Evolutionary conservation across 2,888 invertebrate genomes (phyloP).

Genomic region (Drosophila tanythrix): DNA sequence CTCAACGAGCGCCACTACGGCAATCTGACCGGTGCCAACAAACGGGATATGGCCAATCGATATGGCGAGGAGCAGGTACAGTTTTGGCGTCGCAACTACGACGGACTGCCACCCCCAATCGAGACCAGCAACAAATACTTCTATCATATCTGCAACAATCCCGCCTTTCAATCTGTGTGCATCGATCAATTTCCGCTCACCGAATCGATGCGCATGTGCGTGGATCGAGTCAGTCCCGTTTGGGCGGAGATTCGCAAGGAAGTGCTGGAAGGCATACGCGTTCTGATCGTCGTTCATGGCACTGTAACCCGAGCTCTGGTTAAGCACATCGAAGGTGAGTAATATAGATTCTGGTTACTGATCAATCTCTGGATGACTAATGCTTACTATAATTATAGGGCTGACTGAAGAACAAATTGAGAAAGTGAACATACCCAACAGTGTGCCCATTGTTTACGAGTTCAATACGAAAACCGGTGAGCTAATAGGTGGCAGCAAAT

Average conservation of each 20-base stretch:
- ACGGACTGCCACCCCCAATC: conserved; percentile 93
- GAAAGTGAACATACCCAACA: conserved; percentile 91
- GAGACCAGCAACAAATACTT: conserved; percentile 91
- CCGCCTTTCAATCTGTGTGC: conserved; percentile 90
- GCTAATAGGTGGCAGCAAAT: conserved; percentile 89
- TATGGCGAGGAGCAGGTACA: conserved; percentile 94
- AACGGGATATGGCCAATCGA: conserved; percentile 93
- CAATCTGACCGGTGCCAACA: conserved; percentile 93
- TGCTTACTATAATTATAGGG: conserved; percentile 83
- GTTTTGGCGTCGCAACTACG: conserved; percentile 94
- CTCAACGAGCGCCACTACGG: conserved; percentile 95
- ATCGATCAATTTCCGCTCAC: conserved; percentile 91
- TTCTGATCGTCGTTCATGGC: conserved; percentile 94
- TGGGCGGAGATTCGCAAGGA: conserved; percentile 89
- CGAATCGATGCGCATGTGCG: conserved; percentile 93
- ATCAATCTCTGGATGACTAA: neutral
- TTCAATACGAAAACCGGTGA: conserved; percentile 88
- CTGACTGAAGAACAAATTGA: conserved; percentile 90
- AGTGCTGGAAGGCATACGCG: conserved; percentile 90
- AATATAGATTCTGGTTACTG: neutral
- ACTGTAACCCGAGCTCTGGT: conserved; percentile 94
- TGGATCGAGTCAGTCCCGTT: conserved; percentile 92
- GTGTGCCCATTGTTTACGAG: conserved; percentile 92
- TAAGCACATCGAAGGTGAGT: conserved; percentile 91
- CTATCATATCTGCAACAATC: conserved; percentile 90